Base-by-base conservation (phyloP, 1,140 invertebrate genomes). In the Branchinecta lindahli region DNA sequence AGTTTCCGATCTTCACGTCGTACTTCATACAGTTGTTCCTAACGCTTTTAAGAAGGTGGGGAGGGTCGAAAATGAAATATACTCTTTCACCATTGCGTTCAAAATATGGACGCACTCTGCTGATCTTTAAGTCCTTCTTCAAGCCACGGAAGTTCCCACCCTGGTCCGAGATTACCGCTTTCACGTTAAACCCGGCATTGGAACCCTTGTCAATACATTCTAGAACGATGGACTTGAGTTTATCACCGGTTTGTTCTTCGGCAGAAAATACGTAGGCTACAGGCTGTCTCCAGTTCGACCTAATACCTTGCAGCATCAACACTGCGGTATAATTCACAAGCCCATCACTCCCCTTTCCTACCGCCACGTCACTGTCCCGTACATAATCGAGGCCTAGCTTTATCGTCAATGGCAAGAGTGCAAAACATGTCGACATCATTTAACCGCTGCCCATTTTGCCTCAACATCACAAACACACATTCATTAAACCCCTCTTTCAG, bases 401-500 rank as follows among this genome's bases (percentile, higher is more conserved):
- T 52, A 52, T 52, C 47, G n/a, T 52, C 47, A 52, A 52, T 52
- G 9, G n/a, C 47, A 9, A 52, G n/a, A n/a, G 47, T 52, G n/a
- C 47, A 52, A 52, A 9, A 52, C 9, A 52, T 9, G 47, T 9
- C 47, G 9, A 9, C 9, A 9, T 52, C 47, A n/a, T 52, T 9
- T n/a, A 52, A 9, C n/a, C n/a, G 47, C 9, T 9, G 9, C 47
- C 47, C n/a, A 9, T n/a, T 52, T n/a, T 52, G 47, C 47, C n/a
- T 9, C 9, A 52, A n/a, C 47, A 52, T 52, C n/a, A 52, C 9
- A 52, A 52, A 52, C n/a, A 52, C 47, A 52, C 9, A 9, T 52
- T 52, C 47, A 52, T 52, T 52, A 52, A 52, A 52, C 9, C 47
- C 47, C 47, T 52, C 47, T 52, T 52, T n/a, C 47, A 52, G 47